phyloP scores from a whole-genome alignment of 2,113 vertebrate genomes.

The Lophochroa leadbeateri region DNA sequence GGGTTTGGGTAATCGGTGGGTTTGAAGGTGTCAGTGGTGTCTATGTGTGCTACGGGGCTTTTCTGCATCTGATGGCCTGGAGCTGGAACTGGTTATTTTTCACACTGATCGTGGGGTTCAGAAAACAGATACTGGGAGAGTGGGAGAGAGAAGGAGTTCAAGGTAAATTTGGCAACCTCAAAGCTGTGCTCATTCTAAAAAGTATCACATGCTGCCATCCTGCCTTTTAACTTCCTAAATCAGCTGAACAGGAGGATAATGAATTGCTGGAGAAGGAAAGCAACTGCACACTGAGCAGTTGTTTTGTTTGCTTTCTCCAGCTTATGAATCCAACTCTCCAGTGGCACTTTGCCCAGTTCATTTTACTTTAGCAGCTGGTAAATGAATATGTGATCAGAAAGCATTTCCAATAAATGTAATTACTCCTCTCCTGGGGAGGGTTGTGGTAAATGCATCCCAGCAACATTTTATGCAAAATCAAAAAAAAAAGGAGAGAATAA shows the following conservation, averaged over 20 bases:
- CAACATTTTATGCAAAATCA: neutral
- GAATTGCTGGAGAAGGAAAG: constrained; percentile 20
- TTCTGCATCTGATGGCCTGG: neutral
- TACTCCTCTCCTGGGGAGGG: neutral
- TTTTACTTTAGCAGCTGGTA: constrained; percentile 62
- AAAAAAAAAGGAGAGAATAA: neutral
- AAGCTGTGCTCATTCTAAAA: neutral
- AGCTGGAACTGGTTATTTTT: neutral
- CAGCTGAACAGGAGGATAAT: constrained; percentile 32
- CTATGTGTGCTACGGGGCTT: rapidly evolving
- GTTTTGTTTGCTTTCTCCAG: constrained; percentile 27
- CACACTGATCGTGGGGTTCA: neutral
- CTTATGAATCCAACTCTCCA: neutral
- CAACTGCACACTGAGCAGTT: constrained; percentile 2
- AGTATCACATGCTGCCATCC: neutral
- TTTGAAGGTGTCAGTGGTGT: neutral
- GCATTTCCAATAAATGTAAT: constrained; percentile 53
- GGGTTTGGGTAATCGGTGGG: neutral
- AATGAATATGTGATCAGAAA: constrained; percentile 59
- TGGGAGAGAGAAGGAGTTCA: neutral
- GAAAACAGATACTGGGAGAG: neutral
- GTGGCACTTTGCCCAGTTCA: constrained; percentile 59
- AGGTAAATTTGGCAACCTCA: neutral
- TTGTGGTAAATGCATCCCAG: neutral
- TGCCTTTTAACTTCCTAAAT: constrained; percentile 30